Percentiles rank a stretch among this genome's conserved stretches.
These are phyloP conservation scores for Myathropa florea DNA, from an alignment of 2,888 invertebrate species.

Conservation along the genomic window DNA sequence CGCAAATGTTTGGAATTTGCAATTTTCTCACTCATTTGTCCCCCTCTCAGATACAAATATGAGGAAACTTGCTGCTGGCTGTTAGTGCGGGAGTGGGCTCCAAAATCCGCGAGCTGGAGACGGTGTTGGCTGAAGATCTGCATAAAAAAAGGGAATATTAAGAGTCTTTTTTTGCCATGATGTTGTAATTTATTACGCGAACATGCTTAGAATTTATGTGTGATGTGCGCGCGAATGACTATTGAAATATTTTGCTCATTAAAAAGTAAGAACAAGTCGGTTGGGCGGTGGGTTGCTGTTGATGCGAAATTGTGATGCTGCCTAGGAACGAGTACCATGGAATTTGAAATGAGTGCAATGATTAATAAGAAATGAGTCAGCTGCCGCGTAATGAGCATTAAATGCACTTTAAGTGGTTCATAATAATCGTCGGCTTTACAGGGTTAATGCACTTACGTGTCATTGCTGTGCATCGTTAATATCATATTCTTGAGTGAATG, in stretches of 20 bases:
- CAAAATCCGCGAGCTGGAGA: background rate
- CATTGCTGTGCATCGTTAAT: too few relatives aligned
- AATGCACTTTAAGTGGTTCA: conserved; percentile 2
- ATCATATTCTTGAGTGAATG: too few relatives aligned
- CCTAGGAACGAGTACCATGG: too few relatives aligned
- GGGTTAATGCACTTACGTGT: background rate
- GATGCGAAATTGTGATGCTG: too few relatives aligned
- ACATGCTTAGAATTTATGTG: conserved; percentile 47
- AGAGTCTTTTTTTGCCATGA: conserved; percentile 13
- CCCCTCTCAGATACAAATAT: conserved; percentile 3
- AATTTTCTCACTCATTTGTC: conserved; percentile 63
- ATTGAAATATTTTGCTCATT: conserved; percentile 36
- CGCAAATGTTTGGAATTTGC: conserved; percentile 48
- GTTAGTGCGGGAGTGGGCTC: background rate
- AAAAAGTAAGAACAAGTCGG: background rate
- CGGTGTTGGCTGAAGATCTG: background rate
- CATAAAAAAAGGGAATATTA: background rate
- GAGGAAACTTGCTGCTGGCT: background rate
- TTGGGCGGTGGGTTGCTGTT: background rate
- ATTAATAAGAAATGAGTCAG: conserved; percentile 10
- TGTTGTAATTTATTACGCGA: conserved; percentile 46
- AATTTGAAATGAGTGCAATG: conserved; percentile 15
- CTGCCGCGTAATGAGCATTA: background rate
- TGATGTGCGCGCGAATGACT: background rate
- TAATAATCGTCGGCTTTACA: background rate